phyloP scores from a whole-genome alignment of 1,140 invertebrate species.

The Battus philenor region DNA sequence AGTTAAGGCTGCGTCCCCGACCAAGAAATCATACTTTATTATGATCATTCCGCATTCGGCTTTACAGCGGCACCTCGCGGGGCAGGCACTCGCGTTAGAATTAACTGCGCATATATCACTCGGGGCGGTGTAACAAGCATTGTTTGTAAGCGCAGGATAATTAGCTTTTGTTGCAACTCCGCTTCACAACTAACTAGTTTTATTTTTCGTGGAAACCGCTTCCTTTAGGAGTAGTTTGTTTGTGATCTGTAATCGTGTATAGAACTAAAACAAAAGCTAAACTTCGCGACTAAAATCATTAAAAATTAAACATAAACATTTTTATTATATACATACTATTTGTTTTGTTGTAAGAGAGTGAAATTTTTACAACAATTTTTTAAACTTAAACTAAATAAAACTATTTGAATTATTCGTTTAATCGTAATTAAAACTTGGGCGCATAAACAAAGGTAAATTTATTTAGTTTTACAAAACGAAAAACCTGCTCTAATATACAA shows the following conservation, averaged over 20 bases:
- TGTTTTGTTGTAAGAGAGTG: no score
- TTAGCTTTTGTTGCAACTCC: conserved; percentile 44
- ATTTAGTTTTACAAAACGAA: no score
- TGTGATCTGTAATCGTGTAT: background rate
- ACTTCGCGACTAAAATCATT: background rate
- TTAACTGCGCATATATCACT: conserved; percentile 67
- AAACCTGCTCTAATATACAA: no score
- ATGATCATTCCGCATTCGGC: conserved; percentile 55
- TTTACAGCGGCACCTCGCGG: conserved; percentile 55
- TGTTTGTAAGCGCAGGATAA: conserved; percentile 49
- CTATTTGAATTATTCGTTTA: no score
- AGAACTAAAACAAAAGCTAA: background rate
- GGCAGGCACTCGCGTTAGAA: conserved; percentile 56
- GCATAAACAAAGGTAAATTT: no score
- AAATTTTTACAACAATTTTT: no score
- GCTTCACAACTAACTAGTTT: conserved; percentile 15
- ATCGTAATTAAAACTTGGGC: no score
- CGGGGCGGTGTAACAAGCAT: conserved; percentile 37
- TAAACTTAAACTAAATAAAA: no score
- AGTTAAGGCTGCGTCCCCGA: conserved; percentile 65
- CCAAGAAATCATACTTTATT: conserved; percentile 75
- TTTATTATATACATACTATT: no score
- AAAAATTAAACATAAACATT: no score
- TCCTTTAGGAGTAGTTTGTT: no score
- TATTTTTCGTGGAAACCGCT: conserved; percentile 7